These are phyloP conservation scores for Scomber japonicus DNA, from an alignment of 2,113 vertebrate genomes.

Conservation along the genomic window DNA sequence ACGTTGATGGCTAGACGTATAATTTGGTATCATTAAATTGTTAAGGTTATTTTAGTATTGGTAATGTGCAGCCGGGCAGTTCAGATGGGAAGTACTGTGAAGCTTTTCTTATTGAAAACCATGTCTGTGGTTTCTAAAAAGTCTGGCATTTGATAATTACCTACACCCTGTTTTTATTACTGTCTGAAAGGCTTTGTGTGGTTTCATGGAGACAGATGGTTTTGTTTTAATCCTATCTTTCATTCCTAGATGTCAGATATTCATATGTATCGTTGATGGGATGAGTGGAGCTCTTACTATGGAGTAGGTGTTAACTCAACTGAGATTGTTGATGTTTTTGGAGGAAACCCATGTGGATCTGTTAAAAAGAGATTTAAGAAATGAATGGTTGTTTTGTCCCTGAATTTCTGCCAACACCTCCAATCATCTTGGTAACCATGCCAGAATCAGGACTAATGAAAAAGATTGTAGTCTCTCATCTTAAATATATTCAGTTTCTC, in stretches of 20 bases:
- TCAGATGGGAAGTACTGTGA: conserved; percentile 39
- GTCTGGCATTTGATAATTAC: conserved; percentile 37
- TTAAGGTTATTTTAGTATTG: conserved; percentile 46
- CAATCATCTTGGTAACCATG: conserved; percentile 2
- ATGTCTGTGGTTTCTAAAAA: conserved; percentile 48
- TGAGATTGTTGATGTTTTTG: conserved; percentile 11
- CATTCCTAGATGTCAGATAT: conserved; percentile 38
- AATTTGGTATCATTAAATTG: conserved; percentile 45
- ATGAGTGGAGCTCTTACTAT: not conserved
- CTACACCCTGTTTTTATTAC: conserved; percentile 56
- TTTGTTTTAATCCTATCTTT: conserved; percentile 56
- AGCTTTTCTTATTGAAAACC: conserved; percentile 59
- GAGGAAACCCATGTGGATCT: conserved; percentile 1
- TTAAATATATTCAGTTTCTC: not conserved
- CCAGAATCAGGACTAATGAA: not conserved
- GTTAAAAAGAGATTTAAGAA: not conserved
- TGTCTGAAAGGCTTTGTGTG: conserved; percentile 45
- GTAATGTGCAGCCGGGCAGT: conserved; percentile 30
- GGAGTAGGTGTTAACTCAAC: conserved; percentile 13
- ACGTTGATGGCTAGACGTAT: conserved; percentile 33
- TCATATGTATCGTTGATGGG: conserved; percentile 7
- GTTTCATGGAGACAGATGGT: conserved; percentile 24
- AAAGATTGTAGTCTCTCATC: not conserved
- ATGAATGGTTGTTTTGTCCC: not conserved
- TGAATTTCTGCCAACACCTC: conserved; percentile 12